Conservation (phyloP, 1,140 invertebrate species). For the Leptinotarsa undecemlineata region DNA sequence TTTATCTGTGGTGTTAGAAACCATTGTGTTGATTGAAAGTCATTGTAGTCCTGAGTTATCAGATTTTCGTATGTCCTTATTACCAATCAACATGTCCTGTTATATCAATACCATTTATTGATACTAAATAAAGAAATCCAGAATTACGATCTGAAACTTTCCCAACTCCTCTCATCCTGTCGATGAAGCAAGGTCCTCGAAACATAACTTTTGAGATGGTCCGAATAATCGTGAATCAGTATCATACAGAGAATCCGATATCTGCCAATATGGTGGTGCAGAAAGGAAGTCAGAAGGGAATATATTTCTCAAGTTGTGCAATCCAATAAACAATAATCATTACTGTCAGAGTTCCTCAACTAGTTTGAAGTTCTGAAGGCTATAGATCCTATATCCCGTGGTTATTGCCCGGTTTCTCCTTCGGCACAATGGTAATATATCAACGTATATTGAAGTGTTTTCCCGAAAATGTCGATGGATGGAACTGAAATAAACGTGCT, state of each 20-base stretch:
- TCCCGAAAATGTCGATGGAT: slow-evolving; percentile 13
- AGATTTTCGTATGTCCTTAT: too few species aligned
- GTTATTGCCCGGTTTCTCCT: slow-evolving; percentile 34
- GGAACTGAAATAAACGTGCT: background rate
- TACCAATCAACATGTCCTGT: too few species aligned
- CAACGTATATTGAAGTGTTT: slow-evolving; percentile 26
- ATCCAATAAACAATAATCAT: slow-evolving; percentile 52
- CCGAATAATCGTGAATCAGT: background rate
- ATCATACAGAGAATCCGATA: slow-evolving; percentile 8
- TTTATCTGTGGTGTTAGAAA: too few species aligned
- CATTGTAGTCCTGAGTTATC: too few species aligned
- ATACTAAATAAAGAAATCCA: too few species aligned
- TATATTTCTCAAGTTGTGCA: slow-evolving; percentile 48
- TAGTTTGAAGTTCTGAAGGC: slow-evolving; percentile 46
- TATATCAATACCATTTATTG: too few species aligned
- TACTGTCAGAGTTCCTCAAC: slow-evolving; percentile 48
- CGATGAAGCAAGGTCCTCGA: too few species aligned
- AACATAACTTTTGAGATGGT: too few species aligned
- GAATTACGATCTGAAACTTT: too few species aligned
- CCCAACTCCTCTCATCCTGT: too few species aligned
- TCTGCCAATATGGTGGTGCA: slow-evolving; percentile 28
- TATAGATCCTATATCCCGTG: slow-evolving; percentile 34
- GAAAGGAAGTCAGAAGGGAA: slow-evolving; percentile 39
- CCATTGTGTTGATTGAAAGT: too few species aligned
- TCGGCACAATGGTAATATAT: slow-evolving; percentile 20